Evolutionary conservation across 2,797 vertebrate species (phyloP), one percentile per base, ranked within the genome.

Genomic region (Enteromius paludinosus): DNA sequence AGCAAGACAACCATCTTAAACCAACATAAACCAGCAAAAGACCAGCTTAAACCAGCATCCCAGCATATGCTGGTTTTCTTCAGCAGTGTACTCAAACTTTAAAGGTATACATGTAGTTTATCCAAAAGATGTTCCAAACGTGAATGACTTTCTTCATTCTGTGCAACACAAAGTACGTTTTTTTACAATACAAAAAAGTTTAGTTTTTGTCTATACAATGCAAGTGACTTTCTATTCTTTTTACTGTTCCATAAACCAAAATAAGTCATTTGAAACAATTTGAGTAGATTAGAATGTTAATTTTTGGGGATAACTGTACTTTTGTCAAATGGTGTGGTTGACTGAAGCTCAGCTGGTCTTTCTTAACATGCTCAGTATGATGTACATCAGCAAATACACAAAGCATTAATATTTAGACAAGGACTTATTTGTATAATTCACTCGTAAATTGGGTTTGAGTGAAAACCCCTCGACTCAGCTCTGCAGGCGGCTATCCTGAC

Each of bases 351-450:
- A 41, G 73, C 56, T 73, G 72, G 49, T 35, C 23, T 68, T 65
- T 74, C 20, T 41, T 23, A 33, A 70, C 54, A 83, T 78, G 68
- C 61, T 73, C 80, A 81, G 35, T 41, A 20, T 49, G 74, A 56
- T 43, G 15, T 84, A 41, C 59, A 86, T 85, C 65, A 83, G 84
- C 54, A 87, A 85, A 85, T 65, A 72, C 56, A 41, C 28, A 69
- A 71, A 74, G 7, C 20, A 23, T 56, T 23, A 56, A 23, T 23
- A 56, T n/a, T 52, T 56, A 56, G 20, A 56, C 9, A n/a, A 62
- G 6, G 14, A 28, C 59, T 62, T 6, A 56, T 56, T 56, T 38
- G 74, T 66, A 18, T 54, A 45, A 18, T 23, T 41, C 28, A n/a
- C 25, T 38, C 61, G 47, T 66, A 43, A 49, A 79, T 61, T 52